These are phyloP conservation scores for Nomada ferruginata DNA, from an alignment of 2,888 invertebrate species.

Conservation along the genomic window DNA sequence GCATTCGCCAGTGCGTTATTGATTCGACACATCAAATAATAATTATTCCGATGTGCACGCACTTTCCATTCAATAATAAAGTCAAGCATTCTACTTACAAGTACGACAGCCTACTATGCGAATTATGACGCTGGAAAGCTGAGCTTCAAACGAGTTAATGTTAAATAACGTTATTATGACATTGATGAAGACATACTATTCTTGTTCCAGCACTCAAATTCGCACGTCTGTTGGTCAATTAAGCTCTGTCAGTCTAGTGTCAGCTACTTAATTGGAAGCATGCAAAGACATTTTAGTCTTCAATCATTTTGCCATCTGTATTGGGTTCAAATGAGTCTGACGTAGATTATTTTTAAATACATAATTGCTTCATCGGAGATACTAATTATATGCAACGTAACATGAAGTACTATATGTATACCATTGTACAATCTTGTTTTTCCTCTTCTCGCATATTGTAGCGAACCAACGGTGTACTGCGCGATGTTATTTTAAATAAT, in stretches of 20 bases:
- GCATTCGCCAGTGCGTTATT: background rate
- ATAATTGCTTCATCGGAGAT: too few relatives aligned
- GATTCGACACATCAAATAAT: background rate
- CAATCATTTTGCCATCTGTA: too few relatives aligned
- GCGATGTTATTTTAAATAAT: conserved; percentile 19
- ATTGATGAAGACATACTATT: background rate
- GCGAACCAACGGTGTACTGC: background rate
- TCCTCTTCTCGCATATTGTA: background rate
- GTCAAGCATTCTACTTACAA: background rate
- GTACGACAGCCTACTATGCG: background rate
- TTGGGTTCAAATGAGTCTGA: too few relatives aligned
- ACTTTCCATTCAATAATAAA: background rate
- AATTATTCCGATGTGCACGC: background rate
- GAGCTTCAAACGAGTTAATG: conserved; percentile 12
- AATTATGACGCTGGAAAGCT: background rate
- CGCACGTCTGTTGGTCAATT: background rate
- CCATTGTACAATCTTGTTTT: background rate
- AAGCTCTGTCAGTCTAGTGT: background rate
- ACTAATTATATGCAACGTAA: background rate
- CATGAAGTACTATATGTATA: background rate
- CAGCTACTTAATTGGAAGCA: background rate
- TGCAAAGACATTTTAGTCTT: too few relatives aligned
- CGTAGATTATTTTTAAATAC: too few relatives aligned
- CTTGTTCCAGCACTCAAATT: background rate
- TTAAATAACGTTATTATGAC: conserved; percentile 10